These are phyloP conservation scores for Ormyrus pomaceus DNA, from an alignment of 2,888 invertebrate genomes.

Conservation along the genomic window DNA sequence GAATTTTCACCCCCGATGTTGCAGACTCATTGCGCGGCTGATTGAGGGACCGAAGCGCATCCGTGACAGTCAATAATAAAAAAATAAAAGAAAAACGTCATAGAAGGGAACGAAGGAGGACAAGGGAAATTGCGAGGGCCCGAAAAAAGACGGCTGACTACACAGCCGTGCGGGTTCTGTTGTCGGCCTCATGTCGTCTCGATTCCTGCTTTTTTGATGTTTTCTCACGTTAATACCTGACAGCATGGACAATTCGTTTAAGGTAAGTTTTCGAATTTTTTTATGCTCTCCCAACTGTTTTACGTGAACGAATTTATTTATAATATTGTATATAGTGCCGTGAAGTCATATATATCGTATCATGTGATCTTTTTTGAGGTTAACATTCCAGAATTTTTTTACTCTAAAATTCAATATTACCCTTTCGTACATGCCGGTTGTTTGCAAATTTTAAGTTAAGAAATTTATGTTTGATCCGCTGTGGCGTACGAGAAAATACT, in stretches of 20 bases:
- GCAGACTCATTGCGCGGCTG: neutral
- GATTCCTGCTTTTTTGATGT: conserved; percentile 54
- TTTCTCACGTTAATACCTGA: conserved; percentile 51
- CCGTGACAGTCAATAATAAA: neutral
- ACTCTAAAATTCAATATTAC: conserved; percentile 3
- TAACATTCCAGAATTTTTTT: conserved; percentile 40
- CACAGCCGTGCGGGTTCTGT: conserved; percentile 47
- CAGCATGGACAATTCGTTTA: conserved; percentile 58
- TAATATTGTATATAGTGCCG: conserved; percentile 29
- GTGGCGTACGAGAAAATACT: neutral
- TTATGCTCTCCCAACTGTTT: too few relatives aligned
- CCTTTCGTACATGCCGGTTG: neutral
- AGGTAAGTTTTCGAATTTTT: conserved; percentile 21
- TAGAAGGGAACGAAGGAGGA: neutral
- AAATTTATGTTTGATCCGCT: neutral
- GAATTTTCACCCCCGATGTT: conserved; percentile 9
- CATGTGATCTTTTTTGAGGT: conserved; percentile 56
- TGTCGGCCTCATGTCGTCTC: conserved; percentile 56
- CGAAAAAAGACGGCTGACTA: conserved; percentile 46
- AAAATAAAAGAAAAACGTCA: neutral
- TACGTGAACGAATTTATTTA: conserved; percentile 15
- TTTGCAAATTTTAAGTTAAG: neutral
- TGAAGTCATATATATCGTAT: conserved; percentile 42
- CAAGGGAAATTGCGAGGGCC: neutral
- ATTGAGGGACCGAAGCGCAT: neutral